Evolutionary conservation across 2,113 vertebrate species (phyloP).

Genomic region (Hippocampus comes): DNA sequence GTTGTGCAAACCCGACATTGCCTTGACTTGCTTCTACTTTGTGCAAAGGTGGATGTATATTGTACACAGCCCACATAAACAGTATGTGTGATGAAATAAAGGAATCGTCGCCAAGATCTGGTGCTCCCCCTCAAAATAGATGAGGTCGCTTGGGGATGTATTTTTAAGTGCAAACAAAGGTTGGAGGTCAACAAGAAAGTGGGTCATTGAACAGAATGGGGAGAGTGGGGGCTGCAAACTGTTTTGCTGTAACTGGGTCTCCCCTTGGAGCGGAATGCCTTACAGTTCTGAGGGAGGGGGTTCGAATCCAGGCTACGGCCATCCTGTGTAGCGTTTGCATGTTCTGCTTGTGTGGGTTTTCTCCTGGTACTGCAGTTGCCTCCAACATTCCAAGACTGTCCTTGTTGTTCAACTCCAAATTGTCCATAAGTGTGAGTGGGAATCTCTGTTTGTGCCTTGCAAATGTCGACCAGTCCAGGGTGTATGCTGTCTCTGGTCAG

Average conservation of each 20-base stretch:
- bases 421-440: neutral
- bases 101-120: slow-evolving; percentile 2
- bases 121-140: slow-evolving; percentile 60
- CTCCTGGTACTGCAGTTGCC: neutral
- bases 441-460: too few relatives aligned
- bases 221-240: neutral
- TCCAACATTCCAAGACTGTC: neutral
- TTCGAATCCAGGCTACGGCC: neutral
- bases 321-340: neutral
- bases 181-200: slow-evolving; percentile 55
- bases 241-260: neutral
- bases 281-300: neutral
- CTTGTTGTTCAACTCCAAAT: neutral
- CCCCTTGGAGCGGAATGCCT: neutral
- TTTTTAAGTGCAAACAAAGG: slow-evolving; percentile 67
- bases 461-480: too few relatives aligned
- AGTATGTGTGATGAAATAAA: neutral
- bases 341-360: neutral
- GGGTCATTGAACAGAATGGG: slow-evolving; percentile 27
- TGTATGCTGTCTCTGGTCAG: too few relatives aligned
- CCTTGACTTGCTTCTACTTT: neutral
- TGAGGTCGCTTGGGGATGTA: slow-evolving; percentile 42
- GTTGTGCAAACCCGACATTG: neutral
- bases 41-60: neutral
- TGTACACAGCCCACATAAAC: neutral